Conservation (phyloP, 1,140 invertebrate species). For the Physella acuta region DNA sequence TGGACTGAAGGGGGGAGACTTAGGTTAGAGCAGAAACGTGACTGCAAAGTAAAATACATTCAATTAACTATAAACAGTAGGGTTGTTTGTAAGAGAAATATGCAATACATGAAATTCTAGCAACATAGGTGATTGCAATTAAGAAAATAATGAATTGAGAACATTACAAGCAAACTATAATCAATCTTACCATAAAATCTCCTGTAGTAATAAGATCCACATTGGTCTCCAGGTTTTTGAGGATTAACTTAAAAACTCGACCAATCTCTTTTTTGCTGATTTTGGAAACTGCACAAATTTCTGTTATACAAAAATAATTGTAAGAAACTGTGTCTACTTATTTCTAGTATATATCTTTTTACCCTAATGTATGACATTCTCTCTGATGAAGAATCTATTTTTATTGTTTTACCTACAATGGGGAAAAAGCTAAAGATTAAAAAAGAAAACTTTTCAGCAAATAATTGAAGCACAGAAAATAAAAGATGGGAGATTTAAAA, state of each 20-base stretch:
- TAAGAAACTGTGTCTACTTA: too few relatives aligned
- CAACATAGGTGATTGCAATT: neutral
- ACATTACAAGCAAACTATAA: neutral
- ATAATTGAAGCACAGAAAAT: too few relatives aligned
- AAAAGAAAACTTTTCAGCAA: too few relatives aligned
- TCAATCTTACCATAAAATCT: slow-evolving; percentile 80
- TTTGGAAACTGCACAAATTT: slow-evolving; percentile 97
- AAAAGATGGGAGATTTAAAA: too few relatives aligned
- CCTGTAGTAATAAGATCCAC: slow-evolving; percentile 97
- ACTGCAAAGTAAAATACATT: slow-evolving; percentile 49
- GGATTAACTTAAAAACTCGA: slow-evolving; percentile 90
- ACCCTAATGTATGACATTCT: too few relatives aligned
- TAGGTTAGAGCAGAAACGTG: slow-evolving; percentile 67
- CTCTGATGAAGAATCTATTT: too few relatives aligned
- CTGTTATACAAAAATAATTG: slow-evolving; percentile 59
- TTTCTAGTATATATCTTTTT: too few relatives aligned
- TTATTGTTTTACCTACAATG: neutral
- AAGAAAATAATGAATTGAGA: neutral
- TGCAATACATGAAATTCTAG: too few relatives aligned
- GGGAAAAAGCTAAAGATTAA: too few relatives aligned
- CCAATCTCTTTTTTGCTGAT: slow-evolving; percentile 99
- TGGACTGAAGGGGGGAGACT: slow-evolving; percentile 88
- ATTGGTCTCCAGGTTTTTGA: slow-evolving; percentile 87
- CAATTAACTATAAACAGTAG: too few relatives aligned
- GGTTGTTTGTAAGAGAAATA: too few relatives aligned